These are phyloP conservation scores for Epizoanthus rinbou DNA, from an alignment of 92 coral and sea anemone species.

Conservation along the genomic window DNA sequence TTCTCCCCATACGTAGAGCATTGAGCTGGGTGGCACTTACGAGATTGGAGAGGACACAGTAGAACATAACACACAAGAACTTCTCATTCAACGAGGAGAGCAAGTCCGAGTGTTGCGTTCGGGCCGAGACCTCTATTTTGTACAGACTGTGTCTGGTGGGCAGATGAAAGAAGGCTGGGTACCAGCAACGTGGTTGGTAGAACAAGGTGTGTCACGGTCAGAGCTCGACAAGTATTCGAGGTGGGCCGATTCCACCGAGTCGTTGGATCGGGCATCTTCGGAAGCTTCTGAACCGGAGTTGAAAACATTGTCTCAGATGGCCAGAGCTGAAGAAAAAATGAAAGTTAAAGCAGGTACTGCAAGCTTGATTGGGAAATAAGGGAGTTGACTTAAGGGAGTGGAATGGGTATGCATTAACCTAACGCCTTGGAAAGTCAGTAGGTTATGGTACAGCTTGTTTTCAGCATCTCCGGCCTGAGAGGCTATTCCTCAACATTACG, in stretches of 20 bases:
- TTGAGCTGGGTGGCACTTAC: slow-evolving; percentile 88
- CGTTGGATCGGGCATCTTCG: slow-evolving; percentile 63
- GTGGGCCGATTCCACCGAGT: slow-evolving; percentile 56
- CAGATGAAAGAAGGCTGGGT: slow-evolving; percentile 85
- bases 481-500: too few relatives aligned
- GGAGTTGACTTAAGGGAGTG: too few relatives aligned
- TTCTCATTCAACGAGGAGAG: slow-evolving; percentile 81
- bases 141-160: slow-evolving; percentile 75
- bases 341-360: slow-evolving; percentile 26
- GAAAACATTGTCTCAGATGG: slow-evolving; percentile 50
- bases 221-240: slow-evolving; percentile 45
- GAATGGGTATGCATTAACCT: too few relatives aligned
- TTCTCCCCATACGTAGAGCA: slow-evolving; percentile 55
- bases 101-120: slow-evolving; percentile 88
- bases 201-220: slow-evolving; percentile 60
- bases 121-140: slow-evolving; percentile 92
- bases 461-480: too few relatives aligned
- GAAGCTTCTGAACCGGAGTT: slow-evolving; percentile 93
- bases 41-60: slow-evolving; percentile 83
- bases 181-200: slow-evolving; percentile 82
- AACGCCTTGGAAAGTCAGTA: too few relatives aligned
- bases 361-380: too few relatives aligned
- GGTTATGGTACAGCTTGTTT: too few relatives aligned
- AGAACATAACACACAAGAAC: slow-evolving; percentile 73
- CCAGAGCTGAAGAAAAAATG: slow-evolving; percentile 5